These are phyloP conservation scores for Apantesis nais DNA, from an alignment of 2,888 invertebrate genomes.

Conservation along the genomic window DNA sequence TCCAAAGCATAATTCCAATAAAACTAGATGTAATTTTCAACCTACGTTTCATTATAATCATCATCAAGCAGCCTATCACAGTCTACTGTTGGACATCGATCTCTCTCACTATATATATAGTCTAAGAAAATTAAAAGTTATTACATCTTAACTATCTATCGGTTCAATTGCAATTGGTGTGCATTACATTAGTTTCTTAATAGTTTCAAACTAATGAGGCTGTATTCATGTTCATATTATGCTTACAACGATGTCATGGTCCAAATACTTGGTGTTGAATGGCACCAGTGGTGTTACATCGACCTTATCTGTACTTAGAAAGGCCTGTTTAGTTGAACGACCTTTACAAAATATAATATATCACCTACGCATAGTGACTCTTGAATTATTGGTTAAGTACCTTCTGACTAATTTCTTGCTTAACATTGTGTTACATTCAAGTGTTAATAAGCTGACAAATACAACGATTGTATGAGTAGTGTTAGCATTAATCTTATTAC, in stretches of 20 bases:
- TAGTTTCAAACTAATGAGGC: not conserved
- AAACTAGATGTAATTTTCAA: not conserved
- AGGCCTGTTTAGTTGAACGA: slow-evolving; percentile 60
- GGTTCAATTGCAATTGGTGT: not conserved
- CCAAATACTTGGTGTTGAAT: slow-evolving; percentile 48
- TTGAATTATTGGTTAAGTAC: slow-evolving; percentile 42
- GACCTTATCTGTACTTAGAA: slow-evolving; percentile 68
- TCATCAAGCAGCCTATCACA: no score
- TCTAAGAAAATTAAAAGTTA: not conserved
- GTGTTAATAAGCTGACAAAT: slow-evolving; percentile 55
- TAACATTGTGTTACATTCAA: slow-evolving; percentile 48
- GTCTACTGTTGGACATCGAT: no score
- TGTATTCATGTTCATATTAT: slow-evolving; percentile 15
- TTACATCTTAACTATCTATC: not conserved
- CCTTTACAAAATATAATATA: slow-evolving; percentile 63
- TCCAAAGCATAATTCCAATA: not conserved
- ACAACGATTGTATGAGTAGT: slow-evolving; percentile 53
- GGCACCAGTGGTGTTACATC: slow-evolving; percentile 45
- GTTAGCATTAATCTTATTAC: slow-evolving; percentile 43
- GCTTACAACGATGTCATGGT: slow-evolving; percentile 47
- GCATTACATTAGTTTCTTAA: slow-evolving; percentile 3
- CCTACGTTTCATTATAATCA: no score
- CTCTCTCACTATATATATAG: no score
- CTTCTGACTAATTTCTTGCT: slow-evolving; percentile 42
- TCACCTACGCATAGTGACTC: slow-evolving; percentile 62